Evolutionary conservation across 2,113 vertebrate species (phyloP), one percentile per base, ranked within the genome.

Genomic region (Hippocampus barbouri): DNA sequence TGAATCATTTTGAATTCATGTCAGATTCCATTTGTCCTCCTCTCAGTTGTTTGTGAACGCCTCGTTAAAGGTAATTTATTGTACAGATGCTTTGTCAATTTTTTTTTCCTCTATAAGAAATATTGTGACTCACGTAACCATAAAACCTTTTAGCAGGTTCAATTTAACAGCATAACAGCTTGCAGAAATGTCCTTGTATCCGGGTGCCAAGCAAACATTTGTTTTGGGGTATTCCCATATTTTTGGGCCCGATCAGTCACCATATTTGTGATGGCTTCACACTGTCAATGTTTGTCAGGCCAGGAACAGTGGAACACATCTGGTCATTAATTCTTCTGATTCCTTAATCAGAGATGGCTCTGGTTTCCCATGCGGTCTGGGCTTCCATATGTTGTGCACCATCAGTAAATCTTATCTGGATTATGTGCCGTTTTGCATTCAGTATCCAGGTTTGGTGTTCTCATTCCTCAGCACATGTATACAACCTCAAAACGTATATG

Each of bases 251-350:
- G 57, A 74, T 68, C 66, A 20, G 60, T 66, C 66, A 56, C 25
- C 27, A 15, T 76, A 70, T 87, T 77, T 72, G 62, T 20, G 34
- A 45, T 81, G 64, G 63, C 59, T 82, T 63, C 78, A 79, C 78
- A 82, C 47, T 38, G 72, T 80, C 77, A 79, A 66, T 82, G 77
- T 79, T 78, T 87, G 74, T 76, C 49, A 49, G 63, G 61, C 41
- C 54, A 41, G 49, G 59, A 75, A 70, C 68, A 77, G 61, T 49
- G 51, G 71, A 72, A 78, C 81, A 73, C 85, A 89, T 81, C 70
- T 88, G 85, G 75, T 84, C 70, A 75, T 85, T 84, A 84, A 80
- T 76, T 63, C 61, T 68, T 66, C 72, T 69, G 69, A 80, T 79
- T 76, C 65, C 83, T 76, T 81, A 74, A 86, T 88, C 73, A 82